Evolutionary conservation across 1,140 invertebrate species (phyloP).

Genomic region (Brachionus plicatilis): DNA sequence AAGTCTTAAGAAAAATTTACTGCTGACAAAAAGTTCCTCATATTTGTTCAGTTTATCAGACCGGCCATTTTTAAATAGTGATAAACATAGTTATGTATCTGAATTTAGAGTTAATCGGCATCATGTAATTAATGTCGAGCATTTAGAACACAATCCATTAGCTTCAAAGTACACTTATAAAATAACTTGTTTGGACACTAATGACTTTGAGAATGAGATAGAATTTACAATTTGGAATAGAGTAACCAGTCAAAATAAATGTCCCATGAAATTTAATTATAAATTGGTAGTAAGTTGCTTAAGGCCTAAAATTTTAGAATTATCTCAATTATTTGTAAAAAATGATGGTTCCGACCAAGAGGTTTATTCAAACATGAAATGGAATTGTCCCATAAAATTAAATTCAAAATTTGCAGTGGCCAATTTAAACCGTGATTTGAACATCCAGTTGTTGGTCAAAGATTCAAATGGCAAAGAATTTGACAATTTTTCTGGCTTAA

Average conservation of each 20-base stretch:
- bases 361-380: neutral
- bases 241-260: neutral
- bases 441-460: neutral
- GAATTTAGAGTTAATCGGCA: neutral
- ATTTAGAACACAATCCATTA: neutral
- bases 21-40: neutral
- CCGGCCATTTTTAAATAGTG: neutral
- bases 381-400: neutral
- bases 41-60: neutral
- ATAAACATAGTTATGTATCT: neutral
- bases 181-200: neutral
- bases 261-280: neutral
- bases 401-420: neutral
- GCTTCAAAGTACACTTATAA: neutral
- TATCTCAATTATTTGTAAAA: constrained; percentile 16
- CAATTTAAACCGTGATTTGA: neutral
- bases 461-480: neutral
- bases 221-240: neutral
- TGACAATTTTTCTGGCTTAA: constrained; percentile 14
- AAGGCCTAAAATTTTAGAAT: neutral
- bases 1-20: neutral
- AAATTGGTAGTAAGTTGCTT: neutral
- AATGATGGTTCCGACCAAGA: neutral
- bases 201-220: neutral
- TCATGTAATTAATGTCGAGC: neutral